phyloP scores from a whole-genome alignment of 1,140 invertebrate species.

The Drosophila pachea region DNA sequence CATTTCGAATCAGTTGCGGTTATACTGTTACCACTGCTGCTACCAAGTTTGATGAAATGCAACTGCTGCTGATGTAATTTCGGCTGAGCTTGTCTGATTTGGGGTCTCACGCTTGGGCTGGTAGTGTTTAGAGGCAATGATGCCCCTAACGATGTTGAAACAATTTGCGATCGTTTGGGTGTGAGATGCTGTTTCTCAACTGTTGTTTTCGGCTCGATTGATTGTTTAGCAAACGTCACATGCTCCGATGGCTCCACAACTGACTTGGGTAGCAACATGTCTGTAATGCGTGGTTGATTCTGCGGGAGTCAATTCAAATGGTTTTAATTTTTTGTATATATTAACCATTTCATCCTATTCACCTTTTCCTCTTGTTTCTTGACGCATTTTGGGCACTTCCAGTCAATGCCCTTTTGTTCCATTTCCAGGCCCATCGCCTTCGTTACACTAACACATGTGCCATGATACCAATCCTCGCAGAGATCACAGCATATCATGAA shows the following conservation, averaged over 20 bases:
- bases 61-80: constrained; percentile 53
- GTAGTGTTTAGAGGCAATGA: constrained; percentile 1
- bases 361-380: constrained; percentile 80
- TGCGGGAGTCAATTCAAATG: constrained; percentile 1
- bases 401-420: constrained; percentile 93
- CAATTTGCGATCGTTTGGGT: constrained; percentile 14
- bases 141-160: constrained; percentile 4
- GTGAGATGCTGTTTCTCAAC: constrained; percentile 13
- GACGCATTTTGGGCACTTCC: constrained; percentile 92
- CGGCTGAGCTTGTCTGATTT: constrained; percentile 21
- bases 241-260: constrained; percentile 2
- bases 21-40: constrained; percentile 1
- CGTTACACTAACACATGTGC: constrained; percentile 95
- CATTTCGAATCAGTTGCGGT: constrained; percentile 76
- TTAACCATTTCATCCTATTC: background rate
- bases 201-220: constrained; percentile 39
- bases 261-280: constrained; percentile 52
- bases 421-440: constrained; percentile 93
- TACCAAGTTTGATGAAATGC: constrained; percentile 53
- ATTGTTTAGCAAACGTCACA: constrained; percentile 22
- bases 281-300: constrained; percentile 71
- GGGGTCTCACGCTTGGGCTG: constrained; percentile 18
- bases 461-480: constrained; percentile 98
- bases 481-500: constrained; percentile 99
- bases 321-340: no score